Conservation (phyloP, 2,113 vertebrate species). For the Cheirogaleus medius region DNA sequence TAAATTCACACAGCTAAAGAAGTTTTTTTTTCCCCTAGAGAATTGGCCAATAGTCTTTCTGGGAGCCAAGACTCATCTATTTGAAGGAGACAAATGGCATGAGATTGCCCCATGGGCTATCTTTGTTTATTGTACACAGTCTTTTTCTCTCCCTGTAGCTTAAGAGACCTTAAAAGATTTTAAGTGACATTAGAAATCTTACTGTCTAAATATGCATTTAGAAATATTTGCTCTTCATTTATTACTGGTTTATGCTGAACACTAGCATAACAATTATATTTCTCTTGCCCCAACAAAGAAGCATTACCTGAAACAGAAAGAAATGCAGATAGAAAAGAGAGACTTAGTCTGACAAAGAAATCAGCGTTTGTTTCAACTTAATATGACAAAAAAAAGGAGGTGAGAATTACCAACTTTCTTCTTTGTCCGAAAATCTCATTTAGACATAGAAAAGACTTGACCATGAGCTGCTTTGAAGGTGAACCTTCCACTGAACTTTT, state of each 20-base stretch:
- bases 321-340: not conserved
- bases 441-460: not conserved
- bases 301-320: not conserved
- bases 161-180: not conserved
- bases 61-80: not conserved
- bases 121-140: not conserved
- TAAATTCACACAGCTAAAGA: not conserved
- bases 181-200: not conserved
- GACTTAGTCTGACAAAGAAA: not conserved
- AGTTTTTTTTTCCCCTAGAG: not conserved
- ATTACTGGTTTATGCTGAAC: not conserved
- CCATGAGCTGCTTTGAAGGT: not conserved
- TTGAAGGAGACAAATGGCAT: not conserved
- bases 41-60: not conserved
- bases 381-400: not conserved
- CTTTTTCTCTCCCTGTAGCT: not conserved
- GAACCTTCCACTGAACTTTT: not conserved
- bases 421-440: not conserved
- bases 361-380: not conserved
- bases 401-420: not conserved
- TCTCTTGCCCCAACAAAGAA: not conserved
- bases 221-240: constrained; percentile 22
- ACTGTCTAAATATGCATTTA: not conserved
- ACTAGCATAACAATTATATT: not conserved
- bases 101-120: not conserved